phyloP scores from a whole-genome alignment of 2,797 vertebrate genomes.

The Luscinia megarhynchos region DNA sequence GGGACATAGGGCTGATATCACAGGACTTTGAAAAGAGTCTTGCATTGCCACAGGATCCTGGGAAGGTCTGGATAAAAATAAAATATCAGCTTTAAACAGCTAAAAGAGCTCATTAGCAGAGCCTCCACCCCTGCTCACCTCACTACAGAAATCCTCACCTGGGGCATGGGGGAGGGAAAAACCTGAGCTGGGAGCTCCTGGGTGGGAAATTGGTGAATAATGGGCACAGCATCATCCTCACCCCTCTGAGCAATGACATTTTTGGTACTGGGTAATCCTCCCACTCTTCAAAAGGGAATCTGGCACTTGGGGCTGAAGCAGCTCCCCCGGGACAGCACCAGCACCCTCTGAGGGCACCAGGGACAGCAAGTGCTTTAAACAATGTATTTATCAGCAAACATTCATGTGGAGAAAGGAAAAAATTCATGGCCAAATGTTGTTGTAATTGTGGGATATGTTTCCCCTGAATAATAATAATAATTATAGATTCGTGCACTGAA shows the following conservation, averaged over 20 bases:
- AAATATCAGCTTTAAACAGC: not conserved
- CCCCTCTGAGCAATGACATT: too few relatives aligned
- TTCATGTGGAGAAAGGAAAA: not conserved
- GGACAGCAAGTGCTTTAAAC: not conserved
- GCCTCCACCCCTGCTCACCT: not conserved
- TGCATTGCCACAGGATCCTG: not conserved
- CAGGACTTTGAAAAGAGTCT: not conserved
- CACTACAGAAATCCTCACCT: not conserved
- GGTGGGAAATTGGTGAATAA: rapidly evolving
- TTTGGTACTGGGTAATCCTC: not conserved
- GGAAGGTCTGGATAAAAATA: not conserved
- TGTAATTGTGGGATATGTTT: rapidly evolving
- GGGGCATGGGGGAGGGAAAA: not conserved
- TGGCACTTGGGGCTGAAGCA: not conserved
- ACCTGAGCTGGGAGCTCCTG: not conserved
- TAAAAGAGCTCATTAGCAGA: not conserved
- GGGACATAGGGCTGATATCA: not conserved
- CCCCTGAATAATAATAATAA: not conserved
- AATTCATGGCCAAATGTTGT: rapidly evolving
- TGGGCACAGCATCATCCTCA: not conserved
- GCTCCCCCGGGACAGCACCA: not conserved
- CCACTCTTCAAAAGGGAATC: rapidly evolving
- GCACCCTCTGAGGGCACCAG: not conserved
- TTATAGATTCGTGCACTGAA: not conserved
- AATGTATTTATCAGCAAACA: not conserved